phyloP scores from a whole-genome alignment of 2,113 vertebrate species.

The Carlito syrichta region DNA sequence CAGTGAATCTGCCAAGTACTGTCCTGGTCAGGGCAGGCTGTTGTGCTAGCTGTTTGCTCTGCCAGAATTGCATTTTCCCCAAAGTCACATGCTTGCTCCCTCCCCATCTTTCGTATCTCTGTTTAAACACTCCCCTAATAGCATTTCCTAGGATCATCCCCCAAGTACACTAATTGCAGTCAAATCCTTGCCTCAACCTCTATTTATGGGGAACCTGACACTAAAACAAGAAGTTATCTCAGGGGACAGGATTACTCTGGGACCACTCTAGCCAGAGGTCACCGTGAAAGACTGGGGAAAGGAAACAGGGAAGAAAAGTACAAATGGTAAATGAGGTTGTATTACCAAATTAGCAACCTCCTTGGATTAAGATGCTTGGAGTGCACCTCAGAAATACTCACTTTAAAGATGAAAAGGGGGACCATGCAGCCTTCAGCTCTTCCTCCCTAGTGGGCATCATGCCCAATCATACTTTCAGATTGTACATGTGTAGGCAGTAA shows the following conservation, averaged over 20 bases:
- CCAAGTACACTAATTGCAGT: not conserved
- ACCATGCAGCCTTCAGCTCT: not conserved
- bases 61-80: not conserved
- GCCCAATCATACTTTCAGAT: not conserved
- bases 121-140: not conserved
- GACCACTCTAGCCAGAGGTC: not conserved
- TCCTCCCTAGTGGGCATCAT: not conserved
- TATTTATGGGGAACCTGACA: not conserved
- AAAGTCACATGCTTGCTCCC: not conserved
- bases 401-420: not conserved
- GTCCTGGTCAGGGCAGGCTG: not conserved
- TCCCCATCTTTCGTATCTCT: not conserved
- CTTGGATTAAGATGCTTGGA: not conserved
- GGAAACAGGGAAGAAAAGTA: not conserved
- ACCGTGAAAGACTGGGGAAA: not conserved
- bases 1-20: not conserved
- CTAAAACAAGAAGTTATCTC: not conserved
- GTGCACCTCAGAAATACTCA: not conserved
- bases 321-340: fast-evolving
- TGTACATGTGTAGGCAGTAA: not conserved
- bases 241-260: not conserved
- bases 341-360: not conserved
- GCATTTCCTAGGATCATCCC: not conserved
- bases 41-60: not conserved
- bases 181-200: not conserved